Conservation (phyloP, 2,797 vertebrate genomes). For the Podarcis lilfordi region DNA sequence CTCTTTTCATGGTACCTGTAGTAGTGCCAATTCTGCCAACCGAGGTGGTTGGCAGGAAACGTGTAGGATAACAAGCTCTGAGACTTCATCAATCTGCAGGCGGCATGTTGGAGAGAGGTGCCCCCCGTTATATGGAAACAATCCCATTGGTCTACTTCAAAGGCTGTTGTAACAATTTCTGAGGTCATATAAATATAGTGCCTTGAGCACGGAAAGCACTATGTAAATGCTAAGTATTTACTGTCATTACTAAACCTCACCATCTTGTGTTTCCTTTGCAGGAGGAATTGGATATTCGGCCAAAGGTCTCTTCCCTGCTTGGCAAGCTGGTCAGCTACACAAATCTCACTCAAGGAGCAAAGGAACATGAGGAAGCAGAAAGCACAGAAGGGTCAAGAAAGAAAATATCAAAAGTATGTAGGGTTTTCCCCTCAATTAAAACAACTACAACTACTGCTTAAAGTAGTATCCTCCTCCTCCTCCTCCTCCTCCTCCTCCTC, state of each 20-base stretch:
- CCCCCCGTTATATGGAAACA: background rate
- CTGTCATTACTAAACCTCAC: no score
- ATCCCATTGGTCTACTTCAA: background rate
- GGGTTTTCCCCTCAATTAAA: background rate
- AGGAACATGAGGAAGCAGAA: conserved; percentile 97
- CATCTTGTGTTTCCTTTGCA: conserved; percentile 65
- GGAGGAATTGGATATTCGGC: conserved; percentile 98
- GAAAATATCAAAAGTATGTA: conserved; percentile 91
- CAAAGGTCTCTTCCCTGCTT: conserved; percentile 97
- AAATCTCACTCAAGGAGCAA: conserved; percentile 95
- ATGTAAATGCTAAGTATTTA: background rate
- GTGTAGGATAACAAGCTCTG: no score
- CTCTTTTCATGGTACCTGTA: no score
- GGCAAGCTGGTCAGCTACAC: conserved; percentile 98
- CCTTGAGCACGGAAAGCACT: no score
- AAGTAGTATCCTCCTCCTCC: no score
- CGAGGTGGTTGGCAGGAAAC: no score
- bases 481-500: no score
- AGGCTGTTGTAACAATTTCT: background rate
- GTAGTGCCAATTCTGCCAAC: no score
- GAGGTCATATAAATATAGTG: background rate
- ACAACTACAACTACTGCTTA: accelerated
- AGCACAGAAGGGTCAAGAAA: conserved; percentile 82
- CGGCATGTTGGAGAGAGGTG: background rate
- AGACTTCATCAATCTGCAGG: no score